Percentiles rank a stretch among this genome's conserved stretches.
These are phyloP conservation scores for Agrotis segetum DNA, from an alignment of 2,888 invertebrate species.

Conservation along the genomic window DNA sequence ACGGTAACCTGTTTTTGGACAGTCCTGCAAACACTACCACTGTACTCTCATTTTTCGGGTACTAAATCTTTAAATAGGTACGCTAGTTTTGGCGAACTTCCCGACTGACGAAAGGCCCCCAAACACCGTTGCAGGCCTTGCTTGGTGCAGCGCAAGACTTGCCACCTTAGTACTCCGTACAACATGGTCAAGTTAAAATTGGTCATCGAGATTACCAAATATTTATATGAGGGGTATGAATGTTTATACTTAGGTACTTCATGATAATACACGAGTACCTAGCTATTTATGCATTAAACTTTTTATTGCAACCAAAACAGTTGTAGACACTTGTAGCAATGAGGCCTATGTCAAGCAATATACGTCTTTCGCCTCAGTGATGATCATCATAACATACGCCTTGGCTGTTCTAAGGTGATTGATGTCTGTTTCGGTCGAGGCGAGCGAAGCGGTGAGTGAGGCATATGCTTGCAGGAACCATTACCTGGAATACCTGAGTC, in stretches of 20 bases:
- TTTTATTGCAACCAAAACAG: background rate
- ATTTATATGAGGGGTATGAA: background rate
- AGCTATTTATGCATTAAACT: background rate
- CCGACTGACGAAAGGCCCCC: too few species aligned
- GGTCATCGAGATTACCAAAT: background rate
- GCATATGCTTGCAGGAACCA: slow-evolving; percentile 93
- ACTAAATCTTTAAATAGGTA: background rate
- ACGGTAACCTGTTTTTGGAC: too few species aligned
- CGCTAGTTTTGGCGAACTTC: background rate
- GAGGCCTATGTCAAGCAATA: slow-evolving; percentile 25
- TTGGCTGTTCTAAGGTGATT: slow-evolving; percentile 1
- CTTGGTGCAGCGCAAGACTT: background rate
- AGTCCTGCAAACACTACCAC: too few species aligned
- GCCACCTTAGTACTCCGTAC: background rate
- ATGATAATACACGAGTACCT: too few species aligned
- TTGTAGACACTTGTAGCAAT: background rate
- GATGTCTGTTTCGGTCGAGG: slow-evolving; percentile 44
- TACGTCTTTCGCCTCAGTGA: background rate
- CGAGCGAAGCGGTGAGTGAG: slow-evolving; percentile 78
- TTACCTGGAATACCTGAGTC: slow-evolving; percentile 97
- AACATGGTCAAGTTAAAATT: background rate
- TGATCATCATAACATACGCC: background rate
- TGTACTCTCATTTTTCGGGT: background rate
- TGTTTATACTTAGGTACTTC: background rate
- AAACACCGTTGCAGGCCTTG: background rate